phyloP scores from a whole-genome alignment of 92 coral and sea anemone species.

The Palythoa heliodiscus region DNA sequence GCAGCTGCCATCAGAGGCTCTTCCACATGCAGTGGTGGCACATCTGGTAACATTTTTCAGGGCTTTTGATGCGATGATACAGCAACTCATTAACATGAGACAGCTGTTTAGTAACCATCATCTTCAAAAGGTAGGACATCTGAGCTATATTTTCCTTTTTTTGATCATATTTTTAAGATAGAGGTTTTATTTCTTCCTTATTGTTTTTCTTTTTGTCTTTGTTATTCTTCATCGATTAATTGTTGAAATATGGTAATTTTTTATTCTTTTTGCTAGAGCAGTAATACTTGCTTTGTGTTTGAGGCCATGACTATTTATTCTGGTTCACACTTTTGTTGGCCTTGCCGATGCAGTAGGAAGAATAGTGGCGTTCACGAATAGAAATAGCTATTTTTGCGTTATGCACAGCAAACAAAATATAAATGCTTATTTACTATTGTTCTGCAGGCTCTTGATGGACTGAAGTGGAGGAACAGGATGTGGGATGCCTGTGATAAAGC shows the following conservation, averaged over 20 bases:
- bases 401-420: too few relatives aligned
- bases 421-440: not conserved
- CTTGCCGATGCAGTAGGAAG: not conserved
- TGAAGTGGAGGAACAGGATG: conserved; percentile 72
- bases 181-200: too few relatives aligned
- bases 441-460: conserved; percentile 63
- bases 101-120: conserved; percentile 50
- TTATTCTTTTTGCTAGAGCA: too few relatives aligned
- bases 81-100: conserved; percentile 44
- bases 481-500: conserved; percentile 56
- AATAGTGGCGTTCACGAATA: not conserved
- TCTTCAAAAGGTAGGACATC: conserved; percentile 62
- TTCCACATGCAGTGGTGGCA: conserved; percentile 84
- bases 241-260: too few relatives aligned
- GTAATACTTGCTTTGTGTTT: not conserved
- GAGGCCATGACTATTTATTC: not conserved
- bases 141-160: not conserved
- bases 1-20: conserved; percentile 61
- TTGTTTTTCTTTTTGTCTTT: too few relatives aligned
- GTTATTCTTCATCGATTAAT: too few relatives aligned
- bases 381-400: too few relatives aligned
- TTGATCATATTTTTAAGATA: not conserved
- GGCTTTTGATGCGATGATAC: conserved; percentile 52
- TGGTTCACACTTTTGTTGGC: not conserved
- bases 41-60: conserved; percentile 83